A percentile compares a stretch with the other conserved stretches of the same genome.
phyloP scores from a whole-genome alignment of 2,888 invertebrate genomes.

The Rambutsinella grinnellia region DNA sequence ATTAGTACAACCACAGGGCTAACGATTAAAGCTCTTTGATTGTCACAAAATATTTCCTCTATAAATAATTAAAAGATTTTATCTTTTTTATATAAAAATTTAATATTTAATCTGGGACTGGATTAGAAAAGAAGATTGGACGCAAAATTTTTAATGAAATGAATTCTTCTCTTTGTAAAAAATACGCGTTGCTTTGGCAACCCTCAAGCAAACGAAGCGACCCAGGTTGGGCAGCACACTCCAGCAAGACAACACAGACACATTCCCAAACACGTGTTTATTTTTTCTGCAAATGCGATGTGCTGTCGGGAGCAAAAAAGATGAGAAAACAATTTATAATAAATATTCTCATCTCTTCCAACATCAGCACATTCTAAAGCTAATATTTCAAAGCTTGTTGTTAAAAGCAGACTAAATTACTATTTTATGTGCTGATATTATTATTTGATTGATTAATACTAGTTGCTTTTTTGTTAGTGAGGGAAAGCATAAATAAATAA shows the following conservation, averaged over 20 bases:
- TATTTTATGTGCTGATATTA: no score
- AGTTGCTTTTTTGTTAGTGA: not conserved
- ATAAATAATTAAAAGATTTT: no score
- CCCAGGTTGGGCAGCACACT: slow-evolving; percentile 55
- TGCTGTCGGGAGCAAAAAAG: slow-evolving; percentile 53
- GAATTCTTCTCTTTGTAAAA: not conserved
- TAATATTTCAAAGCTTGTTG: no score
- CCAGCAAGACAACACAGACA: slow-evolving; percentile 59
- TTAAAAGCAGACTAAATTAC: no score
- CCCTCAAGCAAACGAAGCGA: slow-evolving; percentile 53
- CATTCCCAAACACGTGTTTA: slow-evolving; percentile 61
- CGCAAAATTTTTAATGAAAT: not conserved
- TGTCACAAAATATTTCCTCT: slow-evolving; percentile 53
- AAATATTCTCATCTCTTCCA: no score
- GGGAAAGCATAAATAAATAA: not conserved
- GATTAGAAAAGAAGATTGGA: no score
- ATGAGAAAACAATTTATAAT: slow-evolving; percentile 40
- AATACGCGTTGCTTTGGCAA: not conserved
- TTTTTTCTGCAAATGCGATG: slow-evolving; percentile 61
- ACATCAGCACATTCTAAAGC: no score
- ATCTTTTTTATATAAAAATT: not conserved
- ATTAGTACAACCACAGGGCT: slow-evolving; percentile 32
- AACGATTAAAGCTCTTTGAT: slow-evolving; percentile 47
- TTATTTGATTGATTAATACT: no score
- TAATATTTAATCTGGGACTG: not conserved